A percentile compares a stretch with the other conserved stretches of the same genome.
phyloP scores from a whole-genome alignment of 2,797 vertebrate genomes.

The Lacerta bilineata region DNA sequence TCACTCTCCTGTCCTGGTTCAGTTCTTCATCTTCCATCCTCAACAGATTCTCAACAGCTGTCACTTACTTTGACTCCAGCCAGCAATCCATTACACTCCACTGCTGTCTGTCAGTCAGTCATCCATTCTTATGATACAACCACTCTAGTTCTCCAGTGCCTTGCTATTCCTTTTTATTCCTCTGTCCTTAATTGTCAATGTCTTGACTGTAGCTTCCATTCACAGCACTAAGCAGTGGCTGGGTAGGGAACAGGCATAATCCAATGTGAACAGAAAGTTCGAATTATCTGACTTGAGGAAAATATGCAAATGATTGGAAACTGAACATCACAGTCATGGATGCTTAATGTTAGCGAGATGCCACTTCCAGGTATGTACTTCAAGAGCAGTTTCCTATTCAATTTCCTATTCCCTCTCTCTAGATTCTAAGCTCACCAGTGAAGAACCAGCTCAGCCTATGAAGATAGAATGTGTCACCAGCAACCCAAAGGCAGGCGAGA shows the following conservation, averaged over 20 bases:
- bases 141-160: too few species aligned
- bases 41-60: too few species aligned
- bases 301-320: not conserved
- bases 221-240: not conserved
- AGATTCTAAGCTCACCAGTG: not conserved
- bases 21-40: too few species aligned
- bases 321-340: not conserved
- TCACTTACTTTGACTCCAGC: too few species aligned
- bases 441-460: not conserved
- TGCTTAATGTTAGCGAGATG: not conserved
- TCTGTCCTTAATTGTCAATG: not conserved
- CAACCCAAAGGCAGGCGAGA: not conserved
- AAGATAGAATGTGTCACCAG: not conserved
- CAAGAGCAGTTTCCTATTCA: not conserved
- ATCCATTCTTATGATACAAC: too few species aligned
- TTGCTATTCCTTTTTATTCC: too few species aligned
- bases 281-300: not conserved
- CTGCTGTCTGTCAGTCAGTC: too few species aligned
- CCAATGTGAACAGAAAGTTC: not conserved
- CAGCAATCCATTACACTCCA: too few species aligned
- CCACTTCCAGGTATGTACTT: conserved; percentile 4
- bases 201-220: not conserved
- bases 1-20: too few species aligned
- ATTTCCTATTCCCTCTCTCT: not conserved
- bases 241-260: not conserved